These are phyloP conservation scores for Torymus tubicola DNA, from an alignment of 2,888 invertebrate genomes.

Conservation along the genomic window DNA sequence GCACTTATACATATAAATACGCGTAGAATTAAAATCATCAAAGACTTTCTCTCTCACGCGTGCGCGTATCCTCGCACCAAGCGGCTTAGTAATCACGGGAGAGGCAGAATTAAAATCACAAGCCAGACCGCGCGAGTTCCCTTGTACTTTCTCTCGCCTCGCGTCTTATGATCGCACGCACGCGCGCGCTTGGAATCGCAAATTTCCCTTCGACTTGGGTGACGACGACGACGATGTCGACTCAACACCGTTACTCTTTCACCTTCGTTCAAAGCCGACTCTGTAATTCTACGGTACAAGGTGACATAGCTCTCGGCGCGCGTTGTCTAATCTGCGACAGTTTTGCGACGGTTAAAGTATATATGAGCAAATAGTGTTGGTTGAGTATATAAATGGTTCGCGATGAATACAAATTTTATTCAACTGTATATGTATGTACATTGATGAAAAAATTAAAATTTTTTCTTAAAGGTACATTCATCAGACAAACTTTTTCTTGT, in stretches of 20 bases:
- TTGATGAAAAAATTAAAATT: too few relatives aligned
- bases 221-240: background rate
- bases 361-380: too few relatives aligned
- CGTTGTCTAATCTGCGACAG: too few relatives aligned
- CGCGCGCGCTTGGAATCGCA: slow-evolving; percentile 28
- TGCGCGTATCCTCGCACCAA: slow-evolving; percentile 13
- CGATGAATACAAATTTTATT: too few relatives aligned
- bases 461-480: too few relatives aligned
- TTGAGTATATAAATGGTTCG: too few relatives aligned
- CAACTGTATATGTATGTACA: too few relatives aligned
- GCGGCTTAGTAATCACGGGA: slow-evolving; percentile 40
- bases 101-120: slow-evolving; percentile 49
- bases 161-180: slow-evolving; percentile 9
- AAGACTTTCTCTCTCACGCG: slow-evolving; percentile 8
- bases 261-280: slow-evolving; percentile 10
- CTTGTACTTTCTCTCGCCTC: slow-evolving; percentile 28
- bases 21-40: slow-evolving; percentile 33
- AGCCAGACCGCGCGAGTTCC: slow-evolving; percentile 16
- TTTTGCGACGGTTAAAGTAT: too few relatives aligned
- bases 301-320: too few relatives aligned
- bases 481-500: too few relatives aligned
- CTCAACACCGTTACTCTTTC: slow-evolving; percentile 16
- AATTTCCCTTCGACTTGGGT: slow-evolving; percentile 12
- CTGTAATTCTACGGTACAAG: slow-evolving; percentile 9
- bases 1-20: too few relatives aligned